These are phyloP conservation scores for Stegostoma tigrinum DNA, from an alignment of 2,113 vertebrate species.

Conservation along the genomic window DNA sequence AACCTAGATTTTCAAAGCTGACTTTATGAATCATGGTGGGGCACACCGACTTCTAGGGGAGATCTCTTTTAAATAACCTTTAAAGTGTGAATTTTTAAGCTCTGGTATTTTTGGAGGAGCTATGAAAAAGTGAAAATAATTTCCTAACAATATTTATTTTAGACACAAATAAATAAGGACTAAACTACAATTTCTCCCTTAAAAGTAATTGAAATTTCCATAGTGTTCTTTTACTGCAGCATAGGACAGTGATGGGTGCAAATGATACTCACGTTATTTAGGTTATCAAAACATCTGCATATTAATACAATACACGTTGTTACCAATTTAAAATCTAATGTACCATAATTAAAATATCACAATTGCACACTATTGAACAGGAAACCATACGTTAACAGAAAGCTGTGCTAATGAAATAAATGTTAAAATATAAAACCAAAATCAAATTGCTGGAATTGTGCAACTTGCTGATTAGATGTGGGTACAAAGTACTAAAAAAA, in stretches of 20 bases:
- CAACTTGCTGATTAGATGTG: background rate
- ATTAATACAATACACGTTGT: background rate
- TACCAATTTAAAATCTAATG: constrained; percentile 11
- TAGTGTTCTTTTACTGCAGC: background rate
- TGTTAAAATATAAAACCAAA: background rate
- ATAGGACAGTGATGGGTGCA: background rate
- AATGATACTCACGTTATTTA: background rate
- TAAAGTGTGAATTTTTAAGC: background rate
- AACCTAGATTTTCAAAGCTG: background rate
- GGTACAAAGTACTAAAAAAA: no score
- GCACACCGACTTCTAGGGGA: background rate
- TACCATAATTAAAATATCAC: background rate
- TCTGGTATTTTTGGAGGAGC: background rate
- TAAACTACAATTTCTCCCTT: background rate
- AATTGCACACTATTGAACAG: background rate
- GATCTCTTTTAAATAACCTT: background rate
- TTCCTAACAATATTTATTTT: background rate
- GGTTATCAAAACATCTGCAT: background rate
- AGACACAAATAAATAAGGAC: background rate
- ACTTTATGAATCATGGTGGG: background rate
- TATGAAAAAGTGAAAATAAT: background rate
- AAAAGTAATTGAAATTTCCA: constrained; percentile 10
- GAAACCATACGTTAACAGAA: no score
- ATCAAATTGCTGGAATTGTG: background rate
- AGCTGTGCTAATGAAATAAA: background rate